Percentiles rank a stretch among this genome's conserved stretches.
These are phyloP conservation scores for Vireo altiloquus DNA, from an alignment of 2,113 vertebrate species.

Conservation along the genomic window DNA sequence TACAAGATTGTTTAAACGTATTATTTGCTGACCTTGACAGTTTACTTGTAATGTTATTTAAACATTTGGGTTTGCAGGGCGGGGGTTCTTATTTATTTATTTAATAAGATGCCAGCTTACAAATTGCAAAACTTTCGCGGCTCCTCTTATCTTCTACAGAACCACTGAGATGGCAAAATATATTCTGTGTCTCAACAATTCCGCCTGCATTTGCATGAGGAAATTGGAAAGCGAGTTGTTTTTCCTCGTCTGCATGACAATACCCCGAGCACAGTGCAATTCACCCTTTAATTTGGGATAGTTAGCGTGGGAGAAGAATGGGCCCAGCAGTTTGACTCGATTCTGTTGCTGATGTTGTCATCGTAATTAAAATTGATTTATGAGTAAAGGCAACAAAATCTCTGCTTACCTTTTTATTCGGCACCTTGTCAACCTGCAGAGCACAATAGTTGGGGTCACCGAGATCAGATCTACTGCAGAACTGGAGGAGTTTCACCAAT, in stretches of 20 bases:
- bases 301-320: slow-evolving; percentile 52
- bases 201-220: slow-evolving; percentile 75
- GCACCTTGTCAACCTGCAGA: background rate
- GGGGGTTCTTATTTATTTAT: slow-evolving; percentile 29
- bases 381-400: background rate
- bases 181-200: slow-evolving; percentile 74
- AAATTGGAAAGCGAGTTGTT: slow-evolving; percentile 78
- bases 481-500: background rate
- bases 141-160: slow-evolving; percentile 74
- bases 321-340: slow-evolving; percentile 23
- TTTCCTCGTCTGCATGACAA: slow-evolving; percentile 80
- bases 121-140: slow-evolving; percentile 68
- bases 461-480: background rate
- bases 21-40: slow-evolving; percentile 68
- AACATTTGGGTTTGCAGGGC: slow-evolving; percentile 63
- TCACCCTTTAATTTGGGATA: slow-evolving; percentile 71
- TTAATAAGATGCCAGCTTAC: slow-evolving; percentile 72
- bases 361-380: slow-evolving; percentile 74
- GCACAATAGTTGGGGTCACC: background rate
- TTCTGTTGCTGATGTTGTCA: slow-evolving; percentile 16
- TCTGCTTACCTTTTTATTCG: slow-evolving; percentile 25
- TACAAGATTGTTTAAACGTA: slow-evolving; percentile 45
- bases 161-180: slow-evolving; percentile 80
- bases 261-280: slow-evolving; percentile 57
- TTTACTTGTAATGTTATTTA: slow-evolving; percentile 70